Conservation (phyloP, 2,113 vertebrate genomes). For the Pollimyrus isidori region DNA sequence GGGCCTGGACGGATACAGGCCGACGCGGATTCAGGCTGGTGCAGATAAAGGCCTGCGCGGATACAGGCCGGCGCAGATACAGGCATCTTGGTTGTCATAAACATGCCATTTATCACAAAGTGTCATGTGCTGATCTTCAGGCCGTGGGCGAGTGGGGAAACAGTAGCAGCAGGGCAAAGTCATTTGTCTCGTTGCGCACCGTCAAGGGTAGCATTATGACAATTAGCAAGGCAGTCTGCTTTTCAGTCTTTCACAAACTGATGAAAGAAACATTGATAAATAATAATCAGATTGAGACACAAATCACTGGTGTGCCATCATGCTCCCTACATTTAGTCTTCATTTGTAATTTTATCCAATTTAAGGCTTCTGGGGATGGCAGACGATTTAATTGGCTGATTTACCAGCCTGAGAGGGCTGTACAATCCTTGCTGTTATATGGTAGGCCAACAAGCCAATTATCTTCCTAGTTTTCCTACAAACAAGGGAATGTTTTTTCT, state of each 20-base stretch:
- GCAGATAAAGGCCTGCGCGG: neutral
- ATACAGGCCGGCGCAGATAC: neutral
- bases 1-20: neutral
- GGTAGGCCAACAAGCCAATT: slow-evolving; percentile 8
- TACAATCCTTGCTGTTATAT: neutral
- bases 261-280: slow-evolving; percentile 7
- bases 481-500: neutral
- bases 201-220: slow-evolving; percentile 4
- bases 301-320: slow-evolving; percentile 16
- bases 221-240: neutral
- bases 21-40: accelerated
- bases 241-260: neutral
- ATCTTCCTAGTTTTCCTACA: neutral
- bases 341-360: slow-evolving; percentile 17
- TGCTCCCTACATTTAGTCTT: slow-evolving; percentile 1
- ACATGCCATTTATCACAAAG: neutral
- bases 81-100: neutral
- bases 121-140: neutral
- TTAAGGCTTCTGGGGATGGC: slow-evolving; percentile 5
- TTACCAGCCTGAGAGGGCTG: slow-evolving; percentile 1
- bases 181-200: neutral
- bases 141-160: no score
- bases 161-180: neutral
- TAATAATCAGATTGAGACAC: slow-evolving; percentile 12
- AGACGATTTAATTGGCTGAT: slow-evolving; percentile 19